These are phyloP conservation scores for Dipodomys stephensi DNA, from an alignment of 2,113 vertebrate species.

Conservation along the genomic window DNA sequence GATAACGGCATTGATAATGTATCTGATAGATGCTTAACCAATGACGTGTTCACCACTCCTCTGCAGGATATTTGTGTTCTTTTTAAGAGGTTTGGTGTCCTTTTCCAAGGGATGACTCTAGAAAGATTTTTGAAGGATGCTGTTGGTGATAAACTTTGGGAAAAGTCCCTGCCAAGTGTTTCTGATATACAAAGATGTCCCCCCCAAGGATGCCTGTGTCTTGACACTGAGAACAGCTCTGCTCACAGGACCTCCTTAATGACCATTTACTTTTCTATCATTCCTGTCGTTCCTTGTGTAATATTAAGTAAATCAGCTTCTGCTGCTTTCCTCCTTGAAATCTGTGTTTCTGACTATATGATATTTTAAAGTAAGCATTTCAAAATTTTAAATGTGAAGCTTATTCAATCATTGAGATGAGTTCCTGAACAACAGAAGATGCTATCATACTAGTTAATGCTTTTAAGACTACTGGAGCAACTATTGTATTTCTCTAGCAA, in stretches of 20 bases:
- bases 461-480: neutral
- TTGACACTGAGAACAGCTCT: no score
- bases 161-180: neutral
- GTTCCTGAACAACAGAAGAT: no score
- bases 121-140: neutral
- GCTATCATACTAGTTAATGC: neutral
- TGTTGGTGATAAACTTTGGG: neutral
- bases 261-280: neutral
- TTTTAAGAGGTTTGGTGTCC: neutral
- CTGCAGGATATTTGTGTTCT: neutral
- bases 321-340: neutral
- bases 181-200: neutral
- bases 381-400: constrained; percentile 37
- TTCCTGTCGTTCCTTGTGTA: neutral
- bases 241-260: neutral
- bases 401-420: neutral
- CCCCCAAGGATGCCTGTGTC: no score
- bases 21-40: neutral
- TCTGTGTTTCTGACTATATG: neutral
- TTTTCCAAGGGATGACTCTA: neutral
- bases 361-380: constrained; percentile 21
- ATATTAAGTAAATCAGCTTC: neutral
- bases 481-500: neutral
- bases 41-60: neutral
- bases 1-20: neutral